Evolutionary conservation across 2,797 vertebrate genomes (phyloP).

Genomic region (Bucorvus abyssinicus): DNA sequence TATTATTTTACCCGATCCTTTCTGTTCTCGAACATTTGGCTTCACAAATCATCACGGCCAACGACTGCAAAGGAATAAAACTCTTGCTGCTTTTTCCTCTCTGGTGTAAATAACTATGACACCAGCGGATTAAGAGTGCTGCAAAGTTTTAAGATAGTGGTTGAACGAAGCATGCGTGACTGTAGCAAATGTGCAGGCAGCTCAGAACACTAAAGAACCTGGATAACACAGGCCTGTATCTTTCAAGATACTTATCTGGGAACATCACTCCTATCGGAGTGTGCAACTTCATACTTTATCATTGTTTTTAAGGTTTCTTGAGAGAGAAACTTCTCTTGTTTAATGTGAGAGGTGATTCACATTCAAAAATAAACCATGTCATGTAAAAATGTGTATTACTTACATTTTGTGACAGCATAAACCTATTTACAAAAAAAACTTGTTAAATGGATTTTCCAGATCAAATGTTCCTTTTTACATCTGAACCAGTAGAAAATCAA

Average conservation of each 20-base stretch:
- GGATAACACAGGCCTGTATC: neutral
- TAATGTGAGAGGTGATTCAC: neutral
- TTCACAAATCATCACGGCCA: neutral
- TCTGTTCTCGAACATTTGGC: neutral
- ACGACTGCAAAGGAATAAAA: neutral
- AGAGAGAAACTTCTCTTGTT: neutral
- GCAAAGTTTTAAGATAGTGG: neutral
- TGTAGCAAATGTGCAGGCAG: neutral
- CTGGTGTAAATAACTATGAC: neutral
- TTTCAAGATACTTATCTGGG: neutral
- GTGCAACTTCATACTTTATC: neutral
- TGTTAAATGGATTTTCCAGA: neutral
- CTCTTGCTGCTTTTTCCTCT: neutral
- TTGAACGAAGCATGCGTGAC: neutral
- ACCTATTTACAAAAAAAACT: neutral
- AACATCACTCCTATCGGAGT: neutral
- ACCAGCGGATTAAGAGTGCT: neutral
- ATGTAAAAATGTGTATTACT: neutral
- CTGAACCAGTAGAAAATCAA: neutral
- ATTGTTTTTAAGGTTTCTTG: neutral
- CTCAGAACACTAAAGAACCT: neutral
- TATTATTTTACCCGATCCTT: neutral
- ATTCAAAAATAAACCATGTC: neutral
- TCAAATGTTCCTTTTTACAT: neutral
- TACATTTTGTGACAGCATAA: neutral